phyloP scores from a whole-genome alignment of 2,888 invertebrate genomes.

The Ganaspis brasiliensis region DNA sequence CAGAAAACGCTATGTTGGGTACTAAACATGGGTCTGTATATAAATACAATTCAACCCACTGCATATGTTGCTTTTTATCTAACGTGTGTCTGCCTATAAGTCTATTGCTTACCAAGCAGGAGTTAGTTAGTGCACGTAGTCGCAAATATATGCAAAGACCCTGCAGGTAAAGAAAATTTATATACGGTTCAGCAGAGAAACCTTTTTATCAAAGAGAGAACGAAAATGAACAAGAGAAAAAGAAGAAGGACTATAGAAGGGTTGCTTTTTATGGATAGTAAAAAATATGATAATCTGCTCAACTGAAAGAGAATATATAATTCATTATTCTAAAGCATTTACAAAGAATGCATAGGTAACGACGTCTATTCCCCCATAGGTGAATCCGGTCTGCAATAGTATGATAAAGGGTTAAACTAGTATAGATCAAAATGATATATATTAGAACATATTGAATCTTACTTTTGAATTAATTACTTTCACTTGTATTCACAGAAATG shows the following conservation, averaged over 20 bases:
- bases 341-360: constrained; percentile 69
- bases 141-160: constrained; percentile 71
- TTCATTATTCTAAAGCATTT: constrained; percentile 75
- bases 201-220: constrained; percentile 59
- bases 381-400: constrained; percentile 76
- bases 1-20: constrained; percentile 32
- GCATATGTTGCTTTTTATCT: constrained; percentile 61
- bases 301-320: constrained; percentile 79
- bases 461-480: too few relatives aligned
- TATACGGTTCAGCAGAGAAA: constrained; percentile 56
- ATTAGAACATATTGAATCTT: too few relatives aligned
- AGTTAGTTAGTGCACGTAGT: constrained; percentile 68
- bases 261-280: constrained; percentile 76
- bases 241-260: constrained; percentile 35
- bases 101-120: constrained; percentile 59
- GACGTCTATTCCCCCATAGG: constrained; percentile 73
- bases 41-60: constrained; percentile 55
- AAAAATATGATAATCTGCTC: constrained; percentile 80
- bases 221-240: constrained; percentile 50
- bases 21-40: constrained; percentile 54
- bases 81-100: constrained; percentile 46
- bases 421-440: constrained; percentile 43
- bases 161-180: constrained; percentile 69
- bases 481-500: too few relatives aligned
- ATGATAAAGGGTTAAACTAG: constrained; percentile 70